Percentiles rank a stretch among this genome's conserved stretches.
phyloP scores from a whole-genome alignment of 2,113 vertebrate genomes.

The Castor canadensis region DNA sequence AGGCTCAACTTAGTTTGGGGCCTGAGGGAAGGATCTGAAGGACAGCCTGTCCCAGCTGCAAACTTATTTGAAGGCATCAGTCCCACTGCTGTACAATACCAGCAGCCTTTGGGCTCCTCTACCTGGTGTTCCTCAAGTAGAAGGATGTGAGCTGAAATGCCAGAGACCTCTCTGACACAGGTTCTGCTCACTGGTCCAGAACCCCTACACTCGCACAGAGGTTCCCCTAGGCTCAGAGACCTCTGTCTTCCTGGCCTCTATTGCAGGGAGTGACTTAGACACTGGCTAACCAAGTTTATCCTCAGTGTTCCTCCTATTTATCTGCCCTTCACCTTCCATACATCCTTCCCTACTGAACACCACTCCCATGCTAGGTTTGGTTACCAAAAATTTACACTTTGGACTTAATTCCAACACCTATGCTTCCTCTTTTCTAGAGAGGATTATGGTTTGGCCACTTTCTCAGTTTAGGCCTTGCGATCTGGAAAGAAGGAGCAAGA shows the following conservation, averaged over 20 bases:
- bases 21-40: not conserved
- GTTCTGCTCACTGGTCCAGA: not conserved
- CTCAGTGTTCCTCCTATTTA: not conserved
- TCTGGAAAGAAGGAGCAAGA: not conserved
- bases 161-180: not conserved
- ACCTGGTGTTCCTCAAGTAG: not conserved
- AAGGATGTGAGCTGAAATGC: not conserved
- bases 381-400: not conserved
- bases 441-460: not conserved
- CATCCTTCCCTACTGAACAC: not conserved
- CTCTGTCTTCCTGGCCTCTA: not conserved
- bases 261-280: not conserved
- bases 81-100: not conserved
- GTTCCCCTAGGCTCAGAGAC: not conserved
- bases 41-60: not conserved
- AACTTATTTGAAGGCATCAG: not conserved
- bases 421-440: not conserved
- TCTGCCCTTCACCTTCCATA: not conserved
- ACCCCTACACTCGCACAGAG: not conserved
- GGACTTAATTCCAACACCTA: not conserved
- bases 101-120: not conserved
- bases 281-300: not conserved
- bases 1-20: not conserved
- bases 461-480: not conserved
- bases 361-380: not conserved